Evolutionary conservation across 2,888 invertebrate genomes (phyloP).

Genomic region (Chrysina gloriosa): DNA sequence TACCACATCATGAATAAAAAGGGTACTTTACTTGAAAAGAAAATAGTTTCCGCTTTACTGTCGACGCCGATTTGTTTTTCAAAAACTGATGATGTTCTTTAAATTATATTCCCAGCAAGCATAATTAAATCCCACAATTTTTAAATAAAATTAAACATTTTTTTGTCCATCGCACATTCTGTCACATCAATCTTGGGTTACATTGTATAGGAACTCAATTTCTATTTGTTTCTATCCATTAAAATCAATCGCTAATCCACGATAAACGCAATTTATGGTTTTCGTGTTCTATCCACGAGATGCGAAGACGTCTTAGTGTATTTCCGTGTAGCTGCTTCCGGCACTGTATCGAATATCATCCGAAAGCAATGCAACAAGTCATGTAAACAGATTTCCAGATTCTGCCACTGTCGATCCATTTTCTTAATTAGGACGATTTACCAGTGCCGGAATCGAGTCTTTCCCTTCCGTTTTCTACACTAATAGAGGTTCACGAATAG

Average conservation of each 20-base stretch:
- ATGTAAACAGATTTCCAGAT: conserved; percentile 43
- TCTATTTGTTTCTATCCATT: conserved; percentile 22
- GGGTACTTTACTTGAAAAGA: too few relatives aligned
- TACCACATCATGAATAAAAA: too few relatives aligned
- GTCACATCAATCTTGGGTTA: too few relatives aligned
- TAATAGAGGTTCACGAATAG: neutral
- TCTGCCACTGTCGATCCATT: conserved; percentile 9
- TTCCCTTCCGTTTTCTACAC: neutral
- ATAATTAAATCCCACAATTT: too few relatives aligned
- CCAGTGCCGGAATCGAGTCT: neutral
- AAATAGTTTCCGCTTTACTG: too few relatives aligned
- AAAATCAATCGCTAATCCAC: conserved; percentile 8
- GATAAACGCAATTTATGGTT: conserved; percentile 14
- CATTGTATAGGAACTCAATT: too few relatives aligned
- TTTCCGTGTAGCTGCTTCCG: conserved; percentile 46
- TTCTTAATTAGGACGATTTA: conserved; percentile 30
- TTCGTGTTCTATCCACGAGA: conserved; percentile 12
- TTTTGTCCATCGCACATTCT: too few relatives aligned
- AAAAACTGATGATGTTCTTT: too few relatives aligned
- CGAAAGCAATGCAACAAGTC: conserved; percentile 49
- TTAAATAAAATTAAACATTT: too few relatives aligned
- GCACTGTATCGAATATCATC: conserved; percentile 45
- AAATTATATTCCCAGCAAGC: too few relatives aligned
- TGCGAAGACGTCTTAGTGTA: conserved; percentile 47
- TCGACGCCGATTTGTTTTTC: too few relatives aligned